Evolutionary conservation across 2,888 invertebrate genomes (phyloP).

Genomic region (Periphyllus acericola): DNA sequence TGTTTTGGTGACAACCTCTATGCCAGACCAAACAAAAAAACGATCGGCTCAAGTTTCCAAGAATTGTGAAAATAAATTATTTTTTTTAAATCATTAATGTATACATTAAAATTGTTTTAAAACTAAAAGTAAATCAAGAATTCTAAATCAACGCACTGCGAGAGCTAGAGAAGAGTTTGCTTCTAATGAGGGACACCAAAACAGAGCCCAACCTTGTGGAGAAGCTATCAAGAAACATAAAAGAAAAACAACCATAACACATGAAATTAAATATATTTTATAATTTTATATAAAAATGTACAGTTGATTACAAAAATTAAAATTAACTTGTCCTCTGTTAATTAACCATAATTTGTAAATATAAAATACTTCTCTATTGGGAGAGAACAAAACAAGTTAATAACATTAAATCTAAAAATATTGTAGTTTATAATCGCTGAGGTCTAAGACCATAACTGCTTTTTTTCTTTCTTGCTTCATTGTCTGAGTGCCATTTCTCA

Average conservation of each 20-base stretch:
- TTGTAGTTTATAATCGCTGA: constrained; percentile 49
- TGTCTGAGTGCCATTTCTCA: constrained; percentile 4
- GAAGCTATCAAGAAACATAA: constrained; percentile 66
- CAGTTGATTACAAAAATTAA: constrained; percentile 58
- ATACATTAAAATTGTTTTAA: constrained; percentile 31
- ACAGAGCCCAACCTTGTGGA: constrained; percentile 70
- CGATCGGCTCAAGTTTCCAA: constrained; percentile 62
- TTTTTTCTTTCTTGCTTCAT: constrained; percentile 43
- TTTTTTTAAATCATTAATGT: constrained; percentile 22
- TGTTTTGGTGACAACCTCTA: constrained; percentile 74
- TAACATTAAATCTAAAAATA: constrained; percentile 62
- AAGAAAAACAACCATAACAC: constrained; percentile 62
- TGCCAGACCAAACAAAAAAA: constrained; percentile 70
- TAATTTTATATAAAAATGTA: constrained; percentile 62
- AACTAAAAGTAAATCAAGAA: constrained; percentile 49
- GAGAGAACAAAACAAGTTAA: constrained; percentile 51
- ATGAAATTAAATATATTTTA: constrained; percentile 54
- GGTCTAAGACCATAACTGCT: constrained; percentile 58
- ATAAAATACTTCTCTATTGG: constrained; percentile 49
- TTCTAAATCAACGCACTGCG: constrained; percentile 69
- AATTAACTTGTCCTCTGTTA: constrained; percentile 58
- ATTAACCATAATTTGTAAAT: constrained; percentile 49
- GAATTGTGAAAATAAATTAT: constrained; percentile 23
- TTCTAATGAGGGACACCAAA: constrained; percentile 70
- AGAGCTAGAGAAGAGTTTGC: constrained; percentile 67